A percentile compares a stretch with the other conserved stretches of the same genome.
phyloP scores from a whole-genome alignment of 1,140 invertebrate species.

The Cydia amplana region DNA sequence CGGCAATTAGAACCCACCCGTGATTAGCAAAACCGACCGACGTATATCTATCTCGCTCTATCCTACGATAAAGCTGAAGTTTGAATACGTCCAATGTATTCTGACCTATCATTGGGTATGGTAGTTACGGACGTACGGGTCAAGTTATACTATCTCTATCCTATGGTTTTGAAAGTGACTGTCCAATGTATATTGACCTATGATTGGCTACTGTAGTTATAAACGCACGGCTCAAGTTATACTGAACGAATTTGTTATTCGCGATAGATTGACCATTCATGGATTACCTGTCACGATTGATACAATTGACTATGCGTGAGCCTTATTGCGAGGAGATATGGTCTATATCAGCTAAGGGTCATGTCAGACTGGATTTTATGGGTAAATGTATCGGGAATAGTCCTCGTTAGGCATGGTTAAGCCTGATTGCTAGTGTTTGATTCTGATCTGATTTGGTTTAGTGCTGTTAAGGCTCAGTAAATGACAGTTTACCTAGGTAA shows the following conservation, averaged over 20 bases:
- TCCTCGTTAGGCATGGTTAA: not conserved
- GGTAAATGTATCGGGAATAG: not conserved
- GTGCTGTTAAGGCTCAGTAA: not conserved
- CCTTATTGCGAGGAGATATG: not conserved
- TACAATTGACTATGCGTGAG: not conserved
- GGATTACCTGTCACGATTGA: not conserved
- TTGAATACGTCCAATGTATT: not conserved
- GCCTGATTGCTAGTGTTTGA: slow-evolving; percentile 13
- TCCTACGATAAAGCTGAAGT: not conserved
- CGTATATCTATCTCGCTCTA: not conserved
- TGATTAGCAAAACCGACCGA: not conserved
- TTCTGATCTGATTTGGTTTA: not conserved
- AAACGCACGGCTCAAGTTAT: not conserved
- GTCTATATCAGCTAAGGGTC: not conserved
- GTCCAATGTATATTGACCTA: not conserved
- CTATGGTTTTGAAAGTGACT: not conserved
- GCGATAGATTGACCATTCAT: not conserved
- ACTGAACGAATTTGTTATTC: not conserved
- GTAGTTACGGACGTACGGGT: not conserved
- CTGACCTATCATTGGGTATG: not conserved
- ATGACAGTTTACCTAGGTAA: not conserved
- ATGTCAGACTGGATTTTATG: not conserved
- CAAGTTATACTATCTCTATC: not conserved
- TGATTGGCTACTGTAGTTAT: not conserved
- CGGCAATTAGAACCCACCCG: slow-evolving; percentile 12